These are phyloP conservation scores for Steinernema khuongi DNA, from an alignment of 1,140 invertebrate genomes.

Conservation along the genomic window DNA sequence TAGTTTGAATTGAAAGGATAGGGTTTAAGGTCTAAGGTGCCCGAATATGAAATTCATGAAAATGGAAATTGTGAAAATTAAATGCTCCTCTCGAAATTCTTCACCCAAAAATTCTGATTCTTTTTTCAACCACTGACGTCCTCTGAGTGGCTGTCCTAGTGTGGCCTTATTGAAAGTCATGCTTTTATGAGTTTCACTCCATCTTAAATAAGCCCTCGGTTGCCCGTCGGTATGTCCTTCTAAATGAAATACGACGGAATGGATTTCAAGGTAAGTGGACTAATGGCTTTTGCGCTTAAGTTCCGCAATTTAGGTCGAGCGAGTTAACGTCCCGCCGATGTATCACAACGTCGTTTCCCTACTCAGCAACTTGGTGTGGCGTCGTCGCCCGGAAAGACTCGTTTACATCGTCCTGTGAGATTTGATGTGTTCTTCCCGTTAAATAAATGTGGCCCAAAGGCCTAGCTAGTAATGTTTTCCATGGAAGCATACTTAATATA, in stretches of 20 bases:
- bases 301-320: background rate
- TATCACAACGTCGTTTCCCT: background rate
- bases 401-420: background rate
- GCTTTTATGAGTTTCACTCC: no score
- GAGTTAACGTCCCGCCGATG: background rate
- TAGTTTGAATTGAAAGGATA: no score
- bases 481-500: no score
- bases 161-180: no score
- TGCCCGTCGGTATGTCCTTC: background rate
- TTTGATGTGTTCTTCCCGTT: no score
- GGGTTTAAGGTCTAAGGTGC: no score
- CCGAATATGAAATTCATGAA: no score
- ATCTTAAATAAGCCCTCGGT: background rate
- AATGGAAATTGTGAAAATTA: no score
- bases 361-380: background rate
- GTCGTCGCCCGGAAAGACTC: background rate
- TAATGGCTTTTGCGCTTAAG: background rate
- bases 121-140: background rate
- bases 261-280: background rate
- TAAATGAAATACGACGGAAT: background rate
- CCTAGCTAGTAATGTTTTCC: no score
- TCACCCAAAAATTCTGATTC: conserved; percentile 4
- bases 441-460: no score
- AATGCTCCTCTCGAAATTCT: no score
- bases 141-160: no score